Evolutionary conservation across 1,140 invertebrate species (phyloP), one percentile per base, ranked within the genome.

Genomic region (Bathynomus jamesi): DNA sequence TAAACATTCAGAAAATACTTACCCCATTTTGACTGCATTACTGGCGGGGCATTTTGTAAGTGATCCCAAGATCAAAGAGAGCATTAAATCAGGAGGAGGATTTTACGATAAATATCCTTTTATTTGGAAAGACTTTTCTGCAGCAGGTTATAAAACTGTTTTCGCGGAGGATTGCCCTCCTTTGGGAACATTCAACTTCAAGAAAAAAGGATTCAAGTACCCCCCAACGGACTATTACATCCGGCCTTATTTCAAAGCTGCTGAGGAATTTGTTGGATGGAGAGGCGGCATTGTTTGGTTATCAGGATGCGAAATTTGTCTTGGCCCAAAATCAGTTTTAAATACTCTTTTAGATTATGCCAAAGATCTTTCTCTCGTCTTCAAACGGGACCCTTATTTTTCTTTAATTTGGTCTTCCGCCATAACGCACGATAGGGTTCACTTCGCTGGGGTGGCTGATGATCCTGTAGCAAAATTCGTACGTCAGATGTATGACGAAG

Each of bases 171-270:
- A 86, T 71, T 80, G 80, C 3, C 82, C 83, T 0, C 74, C 73
- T 21, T 84, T 85, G 30, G 82, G 81, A 28, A 81, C 83, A 3
- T 86, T 85, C 78, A 85, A 85, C 69, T 85, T 83, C 73, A 62
- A 76, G 0, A 82, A 82, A 75, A 71, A 74, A 24, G 85, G 85
- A 3, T 86, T 85, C 72, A 72, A 78, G 5, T 69, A 78, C 4
- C 78, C 79, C 4, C 84, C 85, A 0, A 80, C 83, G 0, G 83
- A 86, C 72, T 82, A 84, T 69, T 86, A 84, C 71, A 74, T 83
- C 28, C 67, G 84, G n/a, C 81, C 83, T 0, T 65, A 46, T 60
- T 71, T n/a, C n/a, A n/a, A n/a, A n/a, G n/a, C n/a, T n/a, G n/a
- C n/a, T n/a, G n/a, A n/a, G n/a, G n/a, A n/a, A 0, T 4, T 69